Evolutionary conservation across 2,797 vertebrate species (phyloP), one percentile per base, ranked within the genome.

Genomic region (Tapera naevia): DNA sequence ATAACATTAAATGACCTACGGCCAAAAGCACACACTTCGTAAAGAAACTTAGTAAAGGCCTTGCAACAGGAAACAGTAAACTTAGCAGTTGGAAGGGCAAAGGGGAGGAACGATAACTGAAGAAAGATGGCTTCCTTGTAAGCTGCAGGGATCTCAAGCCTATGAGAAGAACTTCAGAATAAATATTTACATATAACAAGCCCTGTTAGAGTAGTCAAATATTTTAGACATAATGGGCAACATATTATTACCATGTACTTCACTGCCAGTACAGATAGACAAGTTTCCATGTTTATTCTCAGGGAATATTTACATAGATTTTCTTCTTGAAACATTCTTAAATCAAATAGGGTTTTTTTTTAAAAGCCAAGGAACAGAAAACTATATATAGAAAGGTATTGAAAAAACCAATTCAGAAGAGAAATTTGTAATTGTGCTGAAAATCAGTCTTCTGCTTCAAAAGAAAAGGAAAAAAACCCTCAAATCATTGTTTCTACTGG

Each of bases 241-340:
- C 74, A 33, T 80, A n/a, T 72, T 82, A 87, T 92, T 89, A 60
- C 61, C 50, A 54, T 80, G 94, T 84, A 75, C 72, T 86, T 94
- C 70, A 17, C 94, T 92, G 71, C 94, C 32, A 61, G 48, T 71
- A 91, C 88, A 90, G 73, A 64, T 87, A 96, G 73, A 87, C 35
- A 70, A 46, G 61, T 91, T 96, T 94, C 91, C 67, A 65, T 95
- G 75, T 97, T 93, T 96, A 97, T 89, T 94, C 87, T 58, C 86
- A 83, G 58, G 61, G 67, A 93, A 48, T 96, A 88, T 96, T 97
- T 96, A 65, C 73, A 79, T 81, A 96, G 90, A 91, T 91, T 53
- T 16, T 80, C 64, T 75, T 75, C 76, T 91, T 94, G 92, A 66
- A 95, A 89, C 51, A 22, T 83, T 89, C 88, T 95, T 91, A 86